phyloP scores from a whole-genome alignment of 2,797 vertebrate species.

The Xenentodon cancila region DNA sequence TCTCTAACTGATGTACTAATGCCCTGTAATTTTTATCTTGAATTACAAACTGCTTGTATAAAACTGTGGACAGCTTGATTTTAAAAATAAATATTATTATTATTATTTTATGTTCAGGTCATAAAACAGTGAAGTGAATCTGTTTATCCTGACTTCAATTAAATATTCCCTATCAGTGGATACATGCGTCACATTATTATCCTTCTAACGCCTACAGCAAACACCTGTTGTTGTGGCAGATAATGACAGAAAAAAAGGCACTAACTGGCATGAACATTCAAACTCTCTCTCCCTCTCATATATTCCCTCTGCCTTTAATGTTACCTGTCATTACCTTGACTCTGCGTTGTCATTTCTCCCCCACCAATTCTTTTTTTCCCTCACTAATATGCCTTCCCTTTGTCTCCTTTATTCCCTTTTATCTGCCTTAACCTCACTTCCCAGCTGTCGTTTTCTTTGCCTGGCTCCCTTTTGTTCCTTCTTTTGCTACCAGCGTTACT shows the following conservation, averaged over 20 bases:
- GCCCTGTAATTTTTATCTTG: slow-evolving; percentile 16
- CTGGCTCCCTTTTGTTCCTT: slow-evolving; percentile 35
- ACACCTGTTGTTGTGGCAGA: slow-evolving; percentile 59
- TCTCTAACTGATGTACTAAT: background rate
- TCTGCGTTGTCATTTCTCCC: slow-evolving; percentile 54
- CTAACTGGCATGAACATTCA: slow-evolving; percentile 53
- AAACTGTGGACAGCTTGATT: slow-evolving; percentile 36
- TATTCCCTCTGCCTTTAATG: slow-evolving; percentile 40
- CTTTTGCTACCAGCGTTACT: slow-evolving; percentile 43
- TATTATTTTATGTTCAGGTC: slow-evolving; percentile 57
- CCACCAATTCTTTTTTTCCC: slow-evolving; percentile 27
- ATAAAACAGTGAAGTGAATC: slow-evolving; percentile 21
- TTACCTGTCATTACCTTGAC: slow-evolving; percentile 49
- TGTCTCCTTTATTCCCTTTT: slow-evolving; percentile 55
- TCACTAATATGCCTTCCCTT: slow-evolving; percentile 46
- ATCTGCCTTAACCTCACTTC: slow-evolving; percentile 46
- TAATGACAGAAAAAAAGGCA: slow-evolving; percentile 48
- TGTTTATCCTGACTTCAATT: slow-evolving; percentile 59
- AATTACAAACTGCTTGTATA: slow-evolving; percentile 31
- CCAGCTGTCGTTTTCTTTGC: slow-evolving; percentile 13
- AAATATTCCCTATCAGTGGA: slow-evolving; percentile 55
- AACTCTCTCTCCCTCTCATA: slow-evolving; percentile 17
- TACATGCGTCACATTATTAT: slow-evolving; percentile 50
- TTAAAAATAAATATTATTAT: background rate
- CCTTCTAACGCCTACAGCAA: slow-evolving; percentile 32